Conservation (phyloP, 2,113 vertebrate species). For the Piaya cayana region DNA sequence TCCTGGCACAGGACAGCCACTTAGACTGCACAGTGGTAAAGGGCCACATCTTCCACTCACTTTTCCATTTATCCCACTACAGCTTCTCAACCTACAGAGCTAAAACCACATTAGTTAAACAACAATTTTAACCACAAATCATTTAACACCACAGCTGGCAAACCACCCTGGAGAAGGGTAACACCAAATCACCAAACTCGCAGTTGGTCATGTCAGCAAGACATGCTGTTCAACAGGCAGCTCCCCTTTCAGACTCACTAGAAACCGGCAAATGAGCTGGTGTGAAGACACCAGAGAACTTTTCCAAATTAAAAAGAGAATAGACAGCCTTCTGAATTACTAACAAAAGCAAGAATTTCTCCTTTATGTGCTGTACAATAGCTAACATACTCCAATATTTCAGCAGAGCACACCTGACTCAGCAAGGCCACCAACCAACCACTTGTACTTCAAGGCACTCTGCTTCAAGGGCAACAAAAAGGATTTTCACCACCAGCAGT, state of each 20-base stretch:
- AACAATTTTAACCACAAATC: not conserved
- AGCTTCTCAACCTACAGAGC: not conserved
- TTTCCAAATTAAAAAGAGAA: not conserved
- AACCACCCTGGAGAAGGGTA: not conserved
- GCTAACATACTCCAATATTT: not conserved
- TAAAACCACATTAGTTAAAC: not conserved
- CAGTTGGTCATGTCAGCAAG: not conserved
- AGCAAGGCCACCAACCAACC: not conserved
- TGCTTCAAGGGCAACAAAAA: not conserved
- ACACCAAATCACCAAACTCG: accelerated
- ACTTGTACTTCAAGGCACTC: not conserved
- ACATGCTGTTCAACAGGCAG: not conserved
- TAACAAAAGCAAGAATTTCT: not conserved
- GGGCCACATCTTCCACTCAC: not conserved
- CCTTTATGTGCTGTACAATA: not conserved
- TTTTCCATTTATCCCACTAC: not conserved
- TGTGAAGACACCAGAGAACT: not conserved
- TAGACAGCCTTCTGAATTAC: not conserved
- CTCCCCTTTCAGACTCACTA: not conserved
- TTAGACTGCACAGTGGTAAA: not conserved
- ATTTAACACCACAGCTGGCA: not conserved
- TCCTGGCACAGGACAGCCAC: not conserved
- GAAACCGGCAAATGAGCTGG: not conserved
- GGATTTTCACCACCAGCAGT: not conserved
- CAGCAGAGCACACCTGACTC: not conserved